Percentiles rank a stretch among this genome's conserved stretches.
Evolutionary conservation across 2,888 invertebrate species (phyloP).

Genomic region (Carcina quercana): DNA sequence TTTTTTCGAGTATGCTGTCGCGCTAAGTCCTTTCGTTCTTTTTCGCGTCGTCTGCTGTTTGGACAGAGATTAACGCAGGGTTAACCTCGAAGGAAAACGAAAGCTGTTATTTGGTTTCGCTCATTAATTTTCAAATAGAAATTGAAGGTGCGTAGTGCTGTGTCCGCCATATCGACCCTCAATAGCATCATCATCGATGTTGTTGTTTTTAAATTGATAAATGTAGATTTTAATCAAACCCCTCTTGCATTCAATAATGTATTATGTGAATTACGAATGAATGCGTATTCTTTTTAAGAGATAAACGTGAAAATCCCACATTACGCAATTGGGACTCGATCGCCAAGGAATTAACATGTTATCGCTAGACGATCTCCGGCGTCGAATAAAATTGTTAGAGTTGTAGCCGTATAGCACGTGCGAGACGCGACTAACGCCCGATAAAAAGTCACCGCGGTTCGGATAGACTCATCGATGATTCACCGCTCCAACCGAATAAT

Average conservation of each 20-base stretch:
- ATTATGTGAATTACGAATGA: neutral
- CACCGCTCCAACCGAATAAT: conserved; percentile 60
- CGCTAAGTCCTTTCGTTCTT: conserved; percentile 48
- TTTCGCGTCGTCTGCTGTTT: conserved; percentile 35
- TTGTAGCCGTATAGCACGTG: conserved; percentile 24
- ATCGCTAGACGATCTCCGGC: conserved; percentile 7
- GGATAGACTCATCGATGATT: conserved; percentile 73
- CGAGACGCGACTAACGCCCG: conserved; percentile 41
- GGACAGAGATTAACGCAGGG: conserved; percentile 25
- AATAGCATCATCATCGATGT: no score
- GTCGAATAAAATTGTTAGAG: neutral
- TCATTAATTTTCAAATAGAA: neutral
- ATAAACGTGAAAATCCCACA: conserved; percentile 4
- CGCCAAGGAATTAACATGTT: conserved; percentile 12
- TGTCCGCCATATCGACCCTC: no score
- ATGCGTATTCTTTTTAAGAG: neutral
- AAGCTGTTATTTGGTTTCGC: conserved; percentile 18
- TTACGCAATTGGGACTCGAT: conserved; percentile 15
- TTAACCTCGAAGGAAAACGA: conserved; percentile 45
- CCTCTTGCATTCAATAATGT: no score
- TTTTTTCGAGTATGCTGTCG: conserved; percentile 44
- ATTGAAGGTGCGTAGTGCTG: no score
- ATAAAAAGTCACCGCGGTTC: conserved; percentile 56
- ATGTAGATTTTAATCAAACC: no score
- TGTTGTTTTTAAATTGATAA: no score